phyloP scores from a whole-genome alignment of 2,113 vertebrate species.

The Montifringilla adamsi region DNA sequence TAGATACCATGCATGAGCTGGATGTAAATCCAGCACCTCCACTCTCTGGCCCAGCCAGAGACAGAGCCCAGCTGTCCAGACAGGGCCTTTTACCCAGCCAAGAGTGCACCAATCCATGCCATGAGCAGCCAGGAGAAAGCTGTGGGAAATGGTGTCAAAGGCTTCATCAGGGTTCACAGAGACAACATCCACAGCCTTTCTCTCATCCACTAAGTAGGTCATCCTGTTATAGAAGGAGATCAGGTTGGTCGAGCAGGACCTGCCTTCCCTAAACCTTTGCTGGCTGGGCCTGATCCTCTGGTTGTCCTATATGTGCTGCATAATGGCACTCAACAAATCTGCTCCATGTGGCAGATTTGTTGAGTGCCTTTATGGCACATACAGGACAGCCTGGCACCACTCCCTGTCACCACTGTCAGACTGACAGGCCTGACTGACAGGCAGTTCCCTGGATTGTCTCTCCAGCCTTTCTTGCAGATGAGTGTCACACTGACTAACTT shows the following conservation, averaged over 20 bases:
- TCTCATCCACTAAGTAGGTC: background rate
- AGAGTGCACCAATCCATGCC: background rate
- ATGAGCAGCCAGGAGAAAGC: background rate
- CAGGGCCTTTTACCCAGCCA: background rate
- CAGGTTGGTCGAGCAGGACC: background rate
- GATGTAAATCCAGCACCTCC: background rate
- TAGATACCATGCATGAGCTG: background rate
- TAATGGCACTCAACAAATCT: background rate
- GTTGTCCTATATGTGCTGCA: background rate
- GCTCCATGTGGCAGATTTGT: too few species aligned
- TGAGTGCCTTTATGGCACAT: too few species aligned
- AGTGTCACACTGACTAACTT: too few species aligned
- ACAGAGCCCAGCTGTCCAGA: background rate
- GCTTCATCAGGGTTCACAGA: background rate
- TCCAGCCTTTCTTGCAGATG: background rate
- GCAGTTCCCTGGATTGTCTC: background rate
- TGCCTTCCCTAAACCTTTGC: background rate
- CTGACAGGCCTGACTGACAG: background rate
- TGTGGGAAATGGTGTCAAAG: background rate
- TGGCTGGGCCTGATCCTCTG: background rate
- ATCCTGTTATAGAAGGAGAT: background rate
- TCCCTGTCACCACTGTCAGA: background rate
- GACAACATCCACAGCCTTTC: background rate
- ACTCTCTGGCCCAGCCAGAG: background rate
- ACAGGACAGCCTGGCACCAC: too few species aligned